Conservation (phyloP, 2,113 vertebrate species). For the Phaethornis superciliosus region DNA sequence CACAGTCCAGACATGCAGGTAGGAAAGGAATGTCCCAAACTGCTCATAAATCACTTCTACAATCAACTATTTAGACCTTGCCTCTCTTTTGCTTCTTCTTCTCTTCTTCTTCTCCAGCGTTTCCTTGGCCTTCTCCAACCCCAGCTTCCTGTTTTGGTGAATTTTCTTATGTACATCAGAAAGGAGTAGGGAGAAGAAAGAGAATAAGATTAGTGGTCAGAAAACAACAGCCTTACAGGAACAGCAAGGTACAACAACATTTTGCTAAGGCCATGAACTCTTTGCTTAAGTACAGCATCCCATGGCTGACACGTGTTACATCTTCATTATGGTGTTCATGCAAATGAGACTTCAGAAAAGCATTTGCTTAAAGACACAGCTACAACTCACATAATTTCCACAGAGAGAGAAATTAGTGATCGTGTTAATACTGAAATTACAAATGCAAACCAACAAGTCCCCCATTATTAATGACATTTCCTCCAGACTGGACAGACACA, state of each 20-base stretch:
- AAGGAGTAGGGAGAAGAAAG: neutral
- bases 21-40: neutral
- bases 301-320: neutral
- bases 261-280: neutral
- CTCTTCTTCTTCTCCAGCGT: slow-evolving; percentile 89
- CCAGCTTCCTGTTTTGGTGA: slow-evolving; percentile 88
- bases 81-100: slow-evolving; percentile 99
- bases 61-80: slow-evolving; percentile 64
- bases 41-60: neutral
- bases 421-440: neutral
- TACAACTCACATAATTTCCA: neutral
- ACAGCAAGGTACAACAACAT: neutral
- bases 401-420: neutral
- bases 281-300: neutral
- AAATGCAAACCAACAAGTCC: neutral
- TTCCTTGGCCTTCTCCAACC: slow-evolving; percentile 82
- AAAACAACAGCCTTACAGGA: neutral
- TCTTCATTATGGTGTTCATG: neutral
- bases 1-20: neutral
- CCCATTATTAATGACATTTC: neutral
- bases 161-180: slow-evolving; percentile 75
- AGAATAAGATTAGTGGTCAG: neutral
- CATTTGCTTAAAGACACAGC: neutral
- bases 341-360: neutral
- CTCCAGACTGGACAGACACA: neutral